phyloP scores from a whole-genome alignment of 2,113 vertebrate species.

The Cygnus atratus region DNA sequence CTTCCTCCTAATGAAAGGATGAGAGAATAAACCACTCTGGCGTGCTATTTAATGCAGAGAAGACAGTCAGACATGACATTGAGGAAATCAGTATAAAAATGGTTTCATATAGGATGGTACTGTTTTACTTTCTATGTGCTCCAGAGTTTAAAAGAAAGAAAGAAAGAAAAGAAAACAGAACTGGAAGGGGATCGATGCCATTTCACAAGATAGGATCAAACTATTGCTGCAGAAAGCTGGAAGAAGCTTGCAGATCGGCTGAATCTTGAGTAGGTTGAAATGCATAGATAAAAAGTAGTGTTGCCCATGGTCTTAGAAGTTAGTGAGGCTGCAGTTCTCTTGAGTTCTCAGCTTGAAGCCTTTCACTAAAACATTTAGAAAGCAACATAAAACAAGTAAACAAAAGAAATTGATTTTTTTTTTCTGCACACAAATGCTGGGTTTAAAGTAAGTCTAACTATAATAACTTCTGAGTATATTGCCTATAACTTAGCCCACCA shows the following conservation, averaged over 20 bases:
- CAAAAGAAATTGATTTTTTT: neutral
- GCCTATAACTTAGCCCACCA: neutral
- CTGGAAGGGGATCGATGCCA: neutral
- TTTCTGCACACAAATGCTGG: neutral
- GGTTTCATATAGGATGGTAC: neutral
- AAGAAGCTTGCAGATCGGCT: neutral
- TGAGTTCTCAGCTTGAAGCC: neutral
- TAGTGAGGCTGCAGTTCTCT: neutral
- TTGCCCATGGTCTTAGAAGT: neutral
- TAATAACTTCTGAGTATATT: neutral
- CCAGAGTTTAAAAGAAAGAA: neutral
- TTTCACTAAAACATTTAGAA: constrained; percentile 25
- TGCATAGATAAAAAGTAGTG: neutral
- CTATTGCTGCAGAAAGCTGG: neutral
- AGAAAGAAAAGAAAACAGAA: neutral
- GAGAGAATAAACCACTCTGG: neutral
- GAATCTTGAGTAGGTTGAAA: neutral
- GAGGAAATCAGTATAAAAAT: neutral
- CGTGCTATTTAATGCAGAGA: neutral
- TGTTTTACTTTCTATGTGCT: neutral
- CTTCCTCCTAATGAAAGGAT: neutral
- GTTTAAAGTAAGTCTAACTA: neutral
- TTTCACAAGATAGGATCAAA: neutral
- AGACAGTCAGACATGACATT: neutral
- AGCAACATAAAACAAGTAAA: neutral